Evolutionary conservation across 2,797 vertebrate species (phyloP), one percentile per base, ranked within the genome.

Genomic region (Masticophis lateralis): DNA sequence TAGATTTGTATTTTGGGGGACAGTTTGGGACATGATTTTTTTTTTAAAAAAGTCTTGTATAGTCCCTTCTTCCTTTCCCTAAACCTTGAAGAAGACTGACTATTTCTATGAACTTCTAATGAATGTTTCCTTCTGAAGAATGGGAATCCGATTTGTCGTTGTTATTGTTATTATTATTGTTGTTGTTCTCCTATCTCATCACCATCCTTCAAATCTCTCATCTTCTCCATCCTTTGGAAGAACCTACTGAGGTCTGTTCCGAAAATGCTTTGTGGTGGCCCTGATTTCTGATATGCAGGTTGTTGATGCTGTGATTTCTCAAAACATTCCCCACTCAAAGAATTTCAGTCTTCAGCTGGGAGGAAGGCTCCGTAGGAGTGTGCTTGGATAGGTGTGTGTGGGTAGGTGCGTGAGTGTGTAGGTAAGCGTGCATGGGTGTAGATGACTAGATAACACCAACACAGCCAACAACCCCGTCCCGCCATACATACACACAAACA

Each of bases 91-190:
- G 28, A 95, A 94, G 94, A 97, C 95, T 87, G 66, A 89, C 93
- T 90, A 89, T 95, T 83, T 95, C 95, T 89, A 55, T 20, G 93
- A 96, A 94, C 95, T 55, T 93, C 94, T 93, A 95, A 97, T 97
- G 96, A 97, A 97, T 4, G 87, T 91, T 93, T 91, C 79, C 0
- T 69, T 90, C 88, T 4, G 92, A 92, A 95, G 95, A 95, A 93
- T 86, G 94, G 93, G 95, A 69, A 69, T 32, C 14, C 5, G 66
- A 69, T 32, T 87, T 94, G 93, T 87, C 9, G 16, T 86, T 25
- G 5, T 87, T 28, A 3, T 55, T 14, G 5, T 74, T 14, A 59
- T 86, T 63, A 3, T 92, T 66, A 32, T 20, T 57, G 6, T 60
- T 89, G 59, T 55, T 53, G 47, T 53, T 53, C 27, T 51, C 47